Base-by-base conservation (phyloP, 2,888 invertebrate species). In the Seira musarum region DNA sequence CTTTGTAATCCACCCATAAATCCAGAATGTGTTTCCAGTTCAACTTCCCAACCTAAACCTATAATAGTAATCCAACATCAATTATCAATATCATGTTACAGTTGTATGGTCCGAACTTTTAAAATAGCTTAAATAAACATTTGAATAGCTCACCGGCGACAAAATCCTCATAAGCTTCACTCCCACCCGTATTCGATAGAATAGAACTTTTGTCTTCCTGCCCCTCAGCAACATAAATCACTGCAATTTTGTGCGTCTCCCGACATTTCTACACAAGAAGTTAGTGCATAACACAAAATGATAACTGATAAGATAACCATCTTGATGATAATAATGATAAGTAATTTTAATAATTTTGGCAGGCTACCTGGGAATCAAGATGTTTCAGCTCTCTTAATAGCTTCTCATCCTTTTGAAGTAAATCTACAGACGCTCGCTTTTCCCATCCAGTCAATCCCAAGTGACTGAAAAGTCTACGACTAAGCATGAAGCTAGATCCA, bases 171-270 rank as follows among this genome's bases (percentile, higher is more conserved):
- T 97, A 99, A 46, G 94, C 95, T 82, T 94, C 94, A 88, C 98
- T 98, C 35, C 97, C 98, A 83, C 94, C 94, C 49, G 94, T 93
- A 89, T 99, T 99, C 10, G 94, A 94, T 17, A 95, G 90, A 87
- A 99, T 98, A 60, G 97, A 96, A 88, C 94, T 94, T 87, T 99
- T 97, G 87, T 97, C 96, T 89, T 99, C 98, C 88, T 99, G 99
- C 0, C 98, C 98, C 65, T 94, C 94, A n/a, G 94, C 97, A 19
- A 99, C 98, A 90, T 98, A 99, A 87, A 99, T 96, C 66, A 99
- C 96, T 19, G 99, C 99, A 87, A 98, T 94, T 90, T 98, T 98
- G 90, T 98, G 97, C 0, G 96, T 96, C 89, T 97, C 97, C 13
- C 97, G 92, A 87, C 96, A 97, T 89, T 93, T 93, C 90, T 86